Conservation (phyloP, 2,113 vertebrate species). For the Canis aureus region DNA sequence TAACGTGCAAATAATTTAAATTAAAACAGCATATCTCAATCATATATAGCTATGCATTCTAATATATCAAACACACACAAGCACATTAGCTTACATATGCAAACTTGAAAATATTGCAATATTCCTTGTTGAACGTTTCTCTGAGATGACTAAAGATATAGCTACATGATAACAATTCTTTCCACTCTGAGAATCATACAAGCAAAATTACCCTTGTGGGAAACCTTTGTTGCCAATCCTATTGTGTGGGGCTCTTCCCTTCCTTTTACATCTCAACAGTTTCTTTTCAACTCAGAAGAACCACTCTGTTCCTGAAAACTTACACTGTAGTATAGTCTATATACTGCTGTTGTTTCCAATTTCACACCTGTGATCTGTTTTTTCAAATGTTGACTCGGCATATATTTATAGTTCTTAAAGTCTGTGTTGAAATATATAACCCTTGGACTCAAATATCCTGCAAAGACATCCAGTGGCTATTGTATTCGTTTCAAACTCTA, state of each 20-base stretch:
- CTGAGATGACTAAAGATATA: neutral
- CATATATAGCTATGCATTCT: neutral
- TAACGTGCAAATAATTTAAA: constrained; percentile 55
- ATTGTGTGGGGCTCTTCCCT: neutral
- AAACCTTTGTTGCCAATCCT: neutral
- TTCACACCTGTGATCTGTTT: neutral
- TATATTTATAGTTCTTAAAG: neutral
- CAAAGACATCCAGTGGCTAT: neutral
- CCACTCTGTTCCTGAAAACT: neutral
- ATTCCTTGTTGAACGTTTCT: constrained; percentile 11
- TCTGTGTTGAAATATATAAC: neutral
- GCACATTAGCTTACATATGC: neutral
- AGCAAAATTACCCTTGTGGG: neutral
- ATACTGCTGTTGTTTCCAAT: neutral
- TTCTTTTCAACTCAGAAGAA: neutral
- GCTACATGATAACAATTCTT: neutral
- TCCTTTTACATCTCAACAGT: neutral
- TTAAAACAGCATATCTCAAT: constrained; percentile 55
- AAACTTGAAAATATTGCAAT: neutral
- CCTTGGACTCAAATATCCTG: neutral
- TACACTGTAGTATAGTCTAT: neutral
- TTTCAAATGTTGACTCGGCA: constrained; percentile 3
- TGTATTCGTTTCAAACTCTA: neutral
- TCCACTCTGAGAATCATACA: neutral
- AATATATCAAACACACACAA: neutral